These are phyloP conservation scores for Bufotes viridis DNA, from an alignment of 2,797 vertebrate species.

Conservation along the genomic window DNA sequence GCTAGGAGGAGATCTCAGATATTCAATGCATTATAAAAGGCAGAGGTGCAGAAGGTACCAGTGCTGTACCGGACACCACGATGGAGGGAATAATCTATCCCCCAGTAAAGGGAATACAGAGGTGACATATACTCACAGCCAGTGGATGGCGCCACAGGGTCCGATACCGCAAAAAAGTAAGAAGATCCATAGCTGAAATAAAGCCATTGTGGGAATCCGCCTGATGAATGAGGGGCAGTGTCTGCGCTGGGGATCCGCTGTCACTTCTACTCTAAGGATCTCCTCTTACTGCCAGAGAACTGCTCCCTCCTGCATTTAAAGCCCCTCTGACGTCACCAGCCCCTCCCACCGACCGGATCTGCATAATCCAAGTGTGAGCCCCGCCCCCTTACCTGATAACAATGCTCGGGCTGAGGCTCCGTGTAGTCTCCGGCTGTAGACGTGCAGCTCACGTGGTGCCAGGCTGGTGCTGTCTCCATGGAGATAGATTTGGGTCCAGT, in stretches of 20 bases:
- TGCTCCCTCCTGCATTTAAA: constrained; percentile 46
- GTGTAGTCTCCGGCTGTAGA: no score
- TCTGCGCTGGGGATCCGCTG: neutral
- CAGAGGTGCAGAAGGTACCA: no score
- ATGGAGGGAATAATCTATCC: no score
- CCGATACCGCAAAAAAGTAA: constrained; percentile 58
- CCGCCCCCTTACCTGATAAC: neutral
- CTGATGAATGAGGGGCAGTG: neutral
- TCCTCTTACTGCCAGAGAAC: neutral
- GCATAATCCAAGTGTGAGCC: constrained; percentile 29
- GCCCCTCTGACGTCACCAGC: constrained; percentile 33
- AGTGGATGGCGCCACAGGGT: constrained; percentile 64
- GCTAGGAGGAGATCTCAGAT: no score
- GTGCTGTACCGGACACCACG: no score
- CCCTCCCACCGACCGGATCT: constrained; percentile 39
- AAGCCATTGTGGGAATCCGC: constrained; percentile 30
- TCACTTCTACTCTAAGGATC: constrained; percentile 4
- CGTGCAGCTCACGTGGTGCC: neutral
- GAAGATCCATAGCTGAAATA: neutral
- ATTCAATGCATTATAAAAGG: no score
- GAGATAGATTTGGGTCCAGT: no score
- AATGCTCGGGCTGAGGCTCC: no score
- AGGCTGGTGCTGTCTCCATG: no score
- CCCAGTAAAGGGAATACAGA: no score
- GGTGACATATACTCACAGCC: constrained; percentile 66